Conservation (phyloP, 2,113 vertebrate species). For the Gasterosteus aculeatus region DNA sequence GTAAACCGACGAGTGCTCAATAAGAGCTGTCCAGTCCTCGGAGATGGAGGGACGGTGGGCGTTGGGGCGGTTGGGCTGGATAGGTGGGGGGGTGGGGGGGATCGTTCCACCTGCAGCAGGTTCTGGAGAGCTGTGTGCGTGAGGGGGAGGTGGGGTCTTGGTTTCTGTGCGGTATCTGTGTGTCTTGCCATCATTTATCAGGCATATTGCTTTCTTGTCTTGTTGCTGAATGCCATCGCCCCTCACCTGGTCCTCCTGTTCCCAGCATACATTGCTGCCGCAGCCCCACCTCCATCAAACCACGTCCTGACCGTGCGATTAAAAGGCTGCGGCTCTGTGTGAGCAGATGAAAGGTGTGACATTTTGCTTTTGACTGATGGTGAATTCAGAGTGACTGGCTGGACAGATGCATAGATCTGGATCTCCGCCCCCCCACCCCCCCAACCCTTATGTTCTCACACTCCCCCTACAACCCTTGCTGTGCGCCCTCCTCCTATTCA, state of each 20-base stretch:
- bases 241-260: constrained; percentile 53
- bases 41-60: constrained; percentile 45
- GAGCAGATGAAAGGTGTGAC: constrained; percentile 74
- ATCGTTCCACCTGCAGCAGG: constrained; percentile 26
- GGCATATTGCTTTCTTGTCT: constrained; percentile 81
- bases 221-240: constrained; percentile 50
- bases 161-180: constrained; percentile 61
- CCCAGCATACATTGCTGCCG: constrained; percentile 15
- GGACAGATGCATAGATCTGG: constrained; percentile 62
- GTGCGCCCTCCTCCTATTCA: constrained; percentile 15
- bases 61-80: constrained; percentile 21
- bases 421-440: constrained; percentile 31
- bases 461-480: constrained; percentile 21
- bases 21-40: constrained; percentile 62
- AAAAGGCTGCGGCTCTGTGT: constrained; percentile 59
- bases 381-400: constrained; percentile 66
- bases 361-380: constrained; percentile 73
- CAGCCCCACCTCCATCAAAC: constrained; percentile 47
- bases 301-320: constrained; percentile 66
- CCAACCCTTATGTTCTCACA: constrained; percentile 14
- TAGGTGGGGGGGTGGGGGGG: constrained; percentile 6
- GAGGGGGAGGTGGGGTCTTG: constrained; percentile 17
- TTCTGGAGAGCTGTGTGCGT: constrained; percentile 28
- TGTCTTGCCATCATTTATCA: constrained; percentile 79
- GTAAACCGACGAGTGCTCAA: constrained; percentile 79